These are phyloP conservation scores for Timema cristinae DNA, from an alignment of 2,888 invertebrate species.

Conservation along the genomic window DNA sequence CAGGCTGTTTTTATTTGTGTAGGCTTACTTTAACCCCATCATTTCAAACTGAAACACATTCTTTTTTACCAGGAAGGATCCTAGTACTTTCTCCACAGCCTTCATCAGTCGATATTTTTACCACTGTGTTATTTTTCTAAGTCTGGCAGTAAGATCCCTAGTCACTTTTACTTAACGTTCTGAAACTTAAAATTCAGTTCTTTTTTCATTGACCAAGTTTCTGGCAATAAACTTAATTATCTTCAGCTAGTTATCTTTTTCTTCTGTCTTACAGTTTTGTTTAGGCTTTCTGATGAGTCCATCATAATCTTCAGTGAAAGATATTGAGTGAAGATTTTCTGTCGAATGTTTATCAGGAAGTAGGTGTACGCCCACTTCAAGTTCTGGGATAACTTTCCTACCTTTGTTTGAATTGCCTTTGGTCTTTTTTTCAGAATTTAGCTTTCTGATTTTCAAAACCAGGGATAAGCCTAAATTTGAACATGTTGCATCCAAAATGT, in stretches of 20 bases:
- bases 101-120: too few relatives aligned
- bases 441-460: not conserved
- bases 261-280: not conserved
- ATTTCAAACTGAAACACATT: too few relatives aligned
- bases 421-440: not conserved
- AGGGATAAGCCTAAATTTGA: not conserved
- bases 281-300: not conserved
- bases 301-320: not conserved
- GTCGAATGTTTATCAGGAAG: not conserved
- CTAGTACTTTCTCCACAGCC: too few relatives aligned
- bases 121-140: too few relatives aligned
- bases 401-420: constrained; percentile 1
- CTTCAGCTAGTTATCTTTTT: not conserved
- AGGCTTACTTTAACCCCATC: too few relatives aligned
- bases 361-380: not conserved
- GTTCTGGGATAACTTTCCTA: not conserved
- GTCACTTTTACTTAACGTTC: too few relatives aligned
- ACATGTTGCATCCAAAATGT: not conserved
- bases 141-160: too few relatives aligned
- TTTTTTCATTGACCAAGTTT: not conserved
- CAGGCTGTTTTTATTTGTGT: too few relatives aligned
- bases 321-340: not conserved
- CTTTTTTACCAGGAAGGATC: too few relatives aligned
- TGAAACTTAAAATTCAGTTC: too few relatives aligned
- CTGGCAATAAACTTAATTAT: not conserved